Percentiles rank a stretch among this genome's conserved stretches.
Evolutionary conservation across 92 coral and sea anemone species (phyloP).

Genomic region (Scolanthus callimorphus): DNA sequence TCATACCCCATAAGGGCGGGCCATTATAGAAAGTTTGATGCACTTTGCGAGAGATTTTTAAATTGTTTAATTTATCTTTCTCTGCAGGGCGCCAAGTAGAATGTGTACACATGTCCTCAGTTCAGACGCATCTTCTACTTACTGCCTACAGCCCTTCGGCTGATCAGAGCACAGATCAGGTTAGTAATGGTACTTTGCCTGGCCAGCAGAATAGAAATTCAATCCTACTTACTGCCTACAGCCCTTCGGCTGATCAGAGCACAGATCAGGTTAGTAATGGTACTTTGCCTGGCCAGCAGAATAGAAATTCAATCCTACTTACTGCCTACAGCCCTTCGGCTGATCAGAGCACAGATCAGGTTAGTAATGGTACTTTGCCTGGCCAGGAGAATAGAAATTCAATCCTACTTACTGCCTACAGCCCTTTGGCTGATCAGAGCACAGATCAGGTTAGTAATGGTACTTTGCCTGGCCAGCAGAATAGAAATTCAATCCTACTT

Average conservation of each 20-base stretch:
- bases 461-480: too few relatives aligned
- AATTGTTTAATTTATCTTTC: constrained; percentile 7
- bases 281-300: too few relatives aligned
- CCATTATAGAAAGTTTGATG: too few relatives aligned
- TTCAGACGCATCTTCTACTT: constrained; percentile 79
- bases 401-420: constrained; percentile 81
- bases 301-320: too few relatives aligned
- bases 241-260: constrained; percentile 31
- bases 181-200: too few relatives aligned
- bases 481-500: too few relatives aligned
- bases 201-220: too few relatives aligned
- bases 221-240: constrained; percentile 81
- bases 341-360: constrained; percentile 42
- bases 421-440: constrained; percentile 32
- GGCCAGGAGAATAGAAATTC: too few relatives aligned
- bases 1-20: too few relatives aligned
- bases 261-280: constrained; percentile 50
- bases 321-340: constrained; percentile 74
- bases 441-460: constrained; percentile 50
- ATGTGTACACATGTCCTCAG: constrained; percentile 74
- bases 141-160: constrained; percentile 74
- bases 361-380: too few relatives aligned
- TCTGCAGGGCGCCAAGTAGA: constrained; percentile 66
- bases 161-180: constrained; percentile 42
- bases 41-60: too few relatives aligned